Percentiles rank a stretch among this genome's conserved stretches.
Conservation (phyloP, 1,140 invertebrate genomes). For the Leptinotarsa texana region DNA sequence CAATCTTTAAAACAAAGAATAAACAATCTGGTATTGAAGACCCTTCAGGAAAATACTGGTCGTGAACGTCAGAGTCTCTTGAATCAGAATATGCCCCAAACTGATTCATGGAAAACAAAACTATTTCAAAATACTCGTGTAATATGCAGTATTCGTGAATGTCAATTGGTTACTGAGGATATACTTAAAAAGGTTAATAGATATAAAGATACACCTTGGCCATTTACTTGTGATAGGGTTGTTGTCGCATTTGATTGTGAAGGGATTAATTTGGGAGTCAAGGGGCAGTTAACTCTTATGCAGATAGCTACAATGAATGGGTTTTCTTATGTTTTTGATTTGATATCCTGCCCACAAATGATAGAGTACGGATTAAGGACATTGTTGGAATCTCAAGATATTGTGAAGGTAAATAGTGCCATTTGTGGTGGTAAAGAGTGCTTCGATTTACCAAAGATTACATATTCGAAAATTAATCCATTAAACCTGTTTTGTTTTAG, state of each 20-base stretch:
- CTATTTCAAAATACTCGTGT: slow-evolving; percentile 78
- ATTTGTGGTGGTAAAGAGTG: not conserved
- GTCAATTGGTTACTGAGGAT: slow-evolving; percentile 75
- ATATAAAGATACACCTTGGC: slow-evolving; percentile 38
- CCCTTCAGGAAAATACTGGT: slow-evolving; percentile 86
- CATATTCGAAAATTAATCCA: too few relatives aligned
- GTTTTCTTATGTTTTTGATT: slow-evolving; percentile 85
- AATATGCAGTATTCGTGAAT: slow-evolving; percentile 76
- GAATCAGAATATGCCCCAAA: slow-evolving; percentile 59
- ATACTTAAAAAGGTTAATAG: slow-evolving; percentile 60
- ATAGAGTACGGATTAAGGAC: slow-evolving; percentile 79
- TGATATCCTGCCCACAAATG: slow-evolving; percentile 82
- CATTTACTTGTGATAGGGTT: slow-evolving; percentile 57
- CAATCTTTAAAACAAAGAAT: slow-evolving; percentile 85
- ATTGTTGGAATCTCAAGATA: slow-evolving; percentile 77
- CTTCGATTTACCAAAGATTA: too few relatives aligned
- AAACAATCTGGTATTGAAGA: slow-evolving; percentile 85
- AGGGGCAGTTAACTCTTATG: slow-evolving; percentile 82
- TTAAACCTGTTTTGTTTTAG: slow-evolving; percentile 56
- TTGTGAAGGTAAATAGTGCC: slow-evolving; percentile 74
- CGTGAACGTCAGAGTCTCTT: slow-evolving; percentile 69
- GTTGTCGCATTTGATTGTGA: slow-evolving; percentile 87
- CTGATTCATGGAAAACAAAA: slow-evolving; percentile 78
- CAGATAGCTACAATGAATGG: slow-evolving; percentile 82
- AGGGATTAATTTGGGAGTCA: slow-evolving; percentile 85